These are phyloP conservation scores for Agrotis clavis DNA, from an alignment of 2,888 invertebrate genomes.

Conservation along the genomic window DNA sequence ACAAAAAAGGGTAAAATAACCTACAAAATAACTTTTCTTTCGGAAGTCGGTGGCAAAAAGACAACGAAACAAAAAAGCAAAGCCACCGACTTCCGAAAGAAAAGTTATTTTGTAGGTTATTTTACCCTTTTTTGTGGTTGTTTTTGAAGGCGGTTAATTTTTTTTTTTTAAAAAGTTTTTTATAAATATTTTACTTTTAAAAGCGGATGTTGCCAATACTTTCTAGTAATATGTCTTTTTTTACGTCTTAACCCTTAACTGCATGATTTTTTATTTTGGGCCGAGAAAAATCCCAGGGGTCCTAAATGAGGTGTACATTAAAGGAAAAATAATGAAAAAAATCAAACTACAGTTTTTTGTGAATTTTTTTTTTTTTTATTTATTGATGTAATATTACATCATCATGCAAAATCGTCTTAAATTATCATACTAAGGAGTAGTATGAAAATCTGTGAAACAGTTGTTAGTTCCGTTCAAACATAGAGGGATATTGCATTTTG, in stretches of 20 bases:
- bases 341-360: constrained; percentile 24
- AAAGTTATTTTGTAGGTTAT: no score
- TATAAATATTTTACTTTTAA: no score
- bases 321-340: constrained; percentile 3
- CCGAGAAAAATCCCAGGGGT: neutral
- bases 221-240: no score
- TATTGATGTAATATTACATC: constrained; percentile 6
- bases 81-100: no score
- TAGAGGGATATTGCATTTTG: constrained; percentile 1
- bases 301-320: neutral
- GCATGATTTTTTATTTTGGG: neutral
- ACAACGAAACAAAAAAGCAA: no score
- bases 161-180: no score
- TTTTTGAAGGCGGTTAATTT: no score
- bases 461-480: constrained; percentile 4
- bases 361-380: constrained; percentile 5
- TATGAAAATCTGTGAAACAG: neutral
- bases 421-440: neutral
- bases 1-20: no score
- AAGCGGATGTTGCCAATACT: no score
- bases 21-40: no score
- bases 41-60: no score
- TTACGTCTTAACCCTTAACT: neutral
- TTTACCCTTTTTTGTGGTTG: no score
- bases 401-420: constrained; percentile 5